Percentiles rank a stretch among this genome's conserved stretches.
Conservation (phyloP, 2,797 vertebrate genomes). For the Leptatherina wallacei region DNA sequence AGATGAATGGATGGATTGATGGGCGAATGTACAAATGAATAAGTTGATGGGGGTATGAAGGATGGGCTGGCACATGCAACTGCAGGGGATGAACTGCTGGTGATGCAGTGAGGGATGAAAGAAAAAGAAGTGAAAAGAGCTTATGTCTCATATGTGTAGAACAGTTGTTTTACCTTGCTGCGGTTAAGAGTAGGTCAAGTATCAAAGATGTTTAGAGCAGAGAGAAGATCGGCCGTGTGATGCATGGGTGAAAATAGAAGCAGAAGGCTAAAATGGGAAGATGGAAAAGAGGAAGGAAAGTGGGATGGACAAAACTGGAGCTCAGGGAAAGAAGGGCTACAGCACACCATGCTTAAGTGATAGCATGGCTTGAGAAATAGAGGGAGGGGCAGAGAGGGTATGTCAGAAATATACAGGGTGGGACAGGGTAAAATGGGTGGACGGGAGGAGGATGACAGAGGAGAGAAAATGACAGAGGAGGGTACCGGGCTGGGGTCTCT, state of each 20-base stretch:
- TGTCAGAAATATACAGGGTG: conserved; percentile 53
- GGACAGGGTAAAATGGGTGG: conserved; percentile 47
- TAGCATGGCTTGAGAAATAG: conserved; percentile 49
- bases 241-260: conserved; percentile 56
- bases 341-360: conserved; percentile 58
- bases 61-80: conserved; percentile 16
- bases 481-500: conserved; percentile 55
- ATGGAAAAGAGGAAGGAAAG: conserved; percentile 35
- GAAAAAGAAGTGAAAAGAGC: conserved; percentile 34
- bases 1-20: conserved; percentile 39
- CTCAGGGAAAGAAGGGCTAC: conserved; percentile 53
- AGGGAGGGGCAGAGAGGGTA: conserved; percentile 59
- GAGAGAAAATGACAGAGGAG: conserved; percentile 53
- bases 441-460: conserved; percentile 53
- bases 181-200: conserved; percentile 70
- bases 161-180: conserved; percentile 66
- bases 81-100: conserved; percentile 8
- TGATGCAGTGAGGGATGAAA: conserved; percentile 6
- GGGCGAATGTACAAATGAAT: conserved; percentile 38
- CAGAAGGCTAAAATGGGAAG: conserved; percentile 58
- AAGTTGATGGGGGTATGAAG: conserved; percentile 15
- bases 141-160: conserved; percentile 55
- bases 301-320: conserved; percentile 56
- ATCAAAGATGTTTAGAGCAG: conserved; percentile 52
- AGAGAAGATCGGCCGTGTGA: conserved; percentile 42